Percentiles rank a stretch among this genome's conserved stretches.
These are phyloP conservation scores for Chauna torquata DNA, from an alignment of 2,113 vertebrate species.

Conservation along the genomic window DNA sequence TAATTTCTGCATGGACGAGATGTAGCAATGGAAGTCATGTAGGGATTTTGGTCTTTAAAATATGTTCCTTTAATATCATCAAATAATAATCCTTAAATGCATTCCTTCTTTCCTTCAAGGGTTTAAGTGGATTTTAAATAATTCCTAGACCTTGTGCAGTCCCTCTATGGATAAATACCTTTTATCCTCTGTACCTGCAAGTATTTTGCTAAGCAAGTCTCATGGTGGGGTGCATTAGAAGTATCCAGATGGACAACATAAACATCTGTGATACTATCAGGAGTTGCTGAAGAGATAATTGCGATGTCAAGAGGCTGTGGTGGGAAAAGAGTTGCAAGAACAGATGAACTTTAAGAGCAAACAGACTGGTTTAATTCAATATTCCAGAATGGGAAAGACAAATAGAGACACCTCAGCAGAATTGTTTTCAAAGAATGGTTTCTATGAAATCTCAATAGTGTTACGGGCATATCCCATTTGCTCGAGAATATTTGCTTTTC, in stretches of 20 bases:
- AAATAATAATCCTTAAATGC: conserved; percentile 44
- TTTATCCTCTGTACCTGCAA: conserved; percentile 9
- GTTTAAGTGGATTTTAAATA: conserved; percentile 54
- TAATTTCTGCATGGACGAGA: conserved; percentile 8
- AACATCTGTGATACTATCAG: background rate
- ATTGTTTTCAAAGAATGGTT: conserved; percentile 38
- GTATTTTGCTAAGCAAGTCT: background rate
- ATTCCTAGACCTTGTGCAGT: conserved; percentile 3
- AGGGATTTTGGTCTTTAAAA: conserved; percentile 22
- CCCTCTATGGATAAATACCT: conserved; percentile 10
- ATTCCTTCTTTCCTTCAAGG: background rate
- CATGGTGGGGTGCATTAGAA: background rate
- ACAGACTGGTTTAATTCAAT: conserved; percentile 23
- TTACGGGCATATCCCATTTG: conserved; percentile 25
- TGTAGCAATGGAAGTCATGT: background rate
- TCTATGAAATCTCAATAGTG: conserved; percentile 3
- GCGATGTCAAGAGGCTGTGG: background rate
- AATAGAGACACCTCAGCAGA: conserved; percentile 7
- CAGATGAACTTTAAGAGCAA: background rate
- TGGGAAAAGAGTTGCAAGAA: background rate
- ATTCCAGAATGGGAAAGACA: conserved; percentile 26
- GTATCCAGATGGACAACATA: background rate
- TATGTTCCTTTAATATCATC: background rate
- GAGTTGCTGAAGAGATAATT: conserved; percentile 9
- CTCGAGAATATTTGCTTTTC: conserved; percentile 46